Evolutionary conservation across 2,888 invertebrate genomes (phyloP).

Genomic region (Ophonus ardosiacus): DNA sequence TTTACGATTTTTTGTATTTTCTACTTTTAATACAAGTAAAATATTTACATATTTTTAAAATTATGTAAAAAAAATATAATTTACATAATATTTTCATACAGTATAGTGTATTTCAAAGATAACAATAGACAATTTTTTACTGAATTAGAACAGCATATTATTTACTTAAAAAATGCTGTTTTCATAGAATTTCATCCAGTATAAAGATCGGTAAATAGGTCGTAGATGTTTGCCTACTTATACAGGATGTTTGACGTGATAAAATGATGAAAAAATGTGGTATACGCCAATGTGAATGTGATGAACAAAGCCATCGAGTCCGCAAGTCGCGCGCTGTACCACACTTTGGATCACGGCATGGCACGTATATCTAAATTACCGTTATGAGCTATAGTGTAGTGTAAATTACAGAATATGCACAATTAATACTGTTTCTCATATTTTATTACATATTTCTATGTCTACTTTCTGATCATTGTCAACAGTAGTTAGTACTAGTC

Average conservation of each 20-base stretch:
- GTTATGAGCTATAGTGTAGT: constrained; percentile 37
- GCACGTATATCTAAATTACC: constrained; percentile 54
- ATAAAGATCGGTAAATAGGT: background rate
- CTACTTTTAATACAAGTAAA: no score
- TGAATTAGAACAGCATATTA: no score
- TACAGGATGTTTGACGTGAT: background rate
- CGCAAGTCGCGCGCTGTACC: constrained; percentile 14
- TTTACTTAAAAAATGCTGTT: no score
- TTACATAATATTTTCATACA: no score
- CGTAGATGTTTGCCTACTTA: background rate
- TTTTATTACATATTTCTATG: constrained; percentile 30
- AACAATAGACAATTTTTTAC: no score
- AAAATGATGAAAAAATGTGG: constrained; percentile 11
- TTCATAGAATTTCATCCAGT: background rate
- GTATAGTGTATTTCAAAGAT: no score
- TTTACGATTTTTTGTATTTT: no score
- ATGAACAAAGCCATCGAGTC: constrained; percentile 45
- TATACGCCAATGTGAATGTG: constrained; percentile 7
- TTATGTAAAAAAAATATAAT: no score
- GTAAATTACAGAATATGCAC: constrained; percentile 51
- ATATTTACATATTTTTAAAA: no score
- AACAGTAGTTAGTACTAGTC: constrained; percentile 26
- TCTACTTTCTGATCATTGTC: constrained; percentile 40
- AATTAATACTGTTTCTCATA: constrained; percentile 47
- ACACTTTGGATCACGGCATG: constrained; percentile 17